phyloP scores from a whole-genome alignment of 1,140 invertebrate genomes.

The Polypedilum vanderplanki region DNA sequence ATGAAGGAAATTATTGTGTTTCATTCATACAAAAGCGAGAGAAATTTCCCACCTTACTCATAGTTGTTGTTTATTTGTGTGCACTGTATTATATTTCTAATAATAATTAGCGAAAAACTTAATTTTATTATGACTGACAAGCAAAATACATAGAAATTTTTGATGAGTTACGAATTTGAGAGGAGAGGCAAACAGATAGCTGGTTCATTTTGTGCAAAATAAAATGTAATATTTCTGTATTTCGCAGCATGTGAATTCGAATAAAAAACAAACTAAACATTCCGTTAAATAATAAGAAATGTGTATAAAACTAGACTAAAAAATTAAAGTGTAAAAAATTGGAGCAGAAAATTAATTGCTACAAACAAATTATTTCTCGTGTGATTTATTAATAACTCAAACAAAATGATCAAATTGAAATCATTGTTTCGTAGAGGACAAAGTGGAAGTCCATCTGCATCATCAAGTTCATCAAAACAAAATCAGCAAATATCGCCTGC shows the following conservation, averaged over 20 bases:
- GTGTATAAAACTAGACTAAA: not conserved
- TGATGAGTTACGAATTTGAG: not conserved
- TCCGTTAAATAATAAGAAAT: conserved; percentile 6
- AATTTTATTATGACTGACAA: not conserved
- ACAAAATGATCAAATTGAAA: conserved; percentile 70
- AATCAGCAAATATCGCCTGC: conserved; percentile 41
- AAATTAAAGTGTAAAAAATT: not conserved
- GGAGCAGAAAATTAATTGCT: not conserved
- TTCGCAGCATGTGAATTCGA: not conserved
- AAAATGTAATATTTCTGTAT: not conserved
- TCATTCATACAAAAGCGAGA: not conserved
- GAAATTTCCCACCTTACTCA: not conserved
- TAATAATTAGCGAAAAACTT: not conserved
- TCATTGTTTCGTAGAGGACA: conserved; percentile 69
- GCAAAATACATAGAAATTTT: not conserved
- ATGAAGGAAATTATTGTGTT: not conserved
- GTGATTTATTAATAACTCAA: conserved; percentile 40
- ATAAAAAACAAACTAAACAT: not conserved
- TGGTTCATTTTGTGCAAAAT: not conserved
- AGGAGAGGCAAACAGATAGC: not conserved
- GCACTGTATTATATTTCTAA: not conserved
- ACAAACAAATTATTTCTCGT: conserved; percentile 33
- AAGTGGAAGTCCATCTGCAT: conserved; percentile 42
- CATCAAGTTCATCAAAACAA: conserved; percentile 41
- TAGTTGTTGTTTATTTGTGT: not conserved